These are phyloP conservation scores for Molossus molossus DNA, from an alignment of 2,797 vertebrate genomes.

Conservation along the genomic window DNA sequence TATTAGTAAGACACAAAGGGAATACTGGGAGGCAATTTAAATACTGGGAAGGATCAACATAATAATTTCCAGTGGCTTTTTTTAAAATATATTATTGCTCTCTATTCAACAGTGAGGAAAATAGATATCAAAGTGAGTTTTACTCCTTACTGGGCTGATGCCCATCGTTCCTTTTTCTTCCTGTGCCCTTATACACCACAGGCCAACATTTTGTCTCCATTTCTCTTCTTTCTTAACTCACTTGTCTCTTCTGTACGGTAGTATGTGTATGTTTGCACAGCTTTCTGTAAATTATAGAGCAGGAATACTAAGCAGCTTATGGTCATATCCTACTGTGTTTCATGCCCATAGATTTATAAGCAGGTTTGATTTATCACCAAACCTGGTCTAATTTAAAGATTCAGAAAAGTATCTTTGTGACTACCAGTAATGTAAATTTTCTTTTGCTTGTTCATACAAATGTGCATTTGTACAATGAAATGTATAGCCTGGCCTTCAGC, in stretches of 20 bases:
- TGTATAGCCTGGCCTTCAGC: constrained; percentile 51
- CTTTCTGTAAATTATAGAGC: constrained; percentile 11
- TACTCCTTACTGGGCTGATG: not conserved
- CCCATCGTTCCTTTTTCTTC: not conserved
- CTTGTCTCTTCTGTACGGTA: constrained; percentile 23
- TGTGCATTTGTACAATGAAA: constrained; percentile 58
- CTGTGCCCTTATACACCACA: not conserved
- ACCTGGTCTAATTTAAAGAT: constrained; percentile 56
- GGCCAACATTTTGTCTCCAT: constrained; percentile 45
- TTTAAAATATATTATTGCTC: constrained; percentile 13
- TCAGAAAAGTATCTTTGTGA: constrained; percentile 47
- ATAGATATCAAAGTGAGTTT: constrained; percentile 36
- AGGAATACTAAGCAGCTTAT: constrained; percentile 25
- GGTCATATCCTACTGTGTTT: not conserved
- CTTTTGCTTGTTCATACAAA: constrained; percentile 58
- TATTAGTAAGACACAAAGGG: not conserved
- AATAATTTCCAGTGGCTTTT: constrained; percentile 50
- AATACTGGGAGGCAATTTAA: constrained; percentile 50
- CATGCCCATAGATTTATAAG: constrained; percentile 26
- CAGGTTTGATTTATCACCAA: constrained; percentile 35
- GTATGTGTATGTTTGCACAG: not conserved
- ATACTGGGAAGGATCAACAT: constrained; percentile 26
- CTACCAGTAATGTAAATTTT: constrained; percentile 34
- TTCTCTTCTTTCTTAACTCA: constrained; percentile 57
- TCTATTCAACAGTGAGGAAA: constrained; percentile 46